These are phyloP conservation scores for Solenodon paradoxus DNA, from an alignment of 2,113 vertebrate species.

Conservation along the genomic window DNA sequence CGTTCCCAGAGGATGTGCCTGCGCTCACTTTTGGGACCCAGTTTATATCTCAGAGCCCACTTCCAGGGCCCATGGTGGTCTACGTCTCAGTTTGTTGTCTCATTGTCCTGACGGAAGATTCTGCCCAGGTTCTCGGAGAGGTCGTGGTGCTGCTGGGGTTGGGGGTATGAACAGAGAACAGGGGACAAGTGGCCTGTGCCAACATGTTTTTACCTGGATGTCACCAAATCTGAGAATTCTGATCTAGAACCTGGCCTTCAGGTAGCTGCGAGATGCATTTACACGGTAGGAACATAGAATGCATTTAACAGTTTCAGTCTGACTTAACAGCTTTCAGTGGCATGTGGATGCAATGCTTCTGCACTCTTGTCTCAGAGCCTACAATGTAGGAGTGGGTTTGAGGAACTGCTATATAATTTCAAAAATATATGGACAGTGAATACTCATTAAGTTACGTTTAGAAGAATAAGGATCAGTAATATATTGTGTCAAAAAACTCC, in stretches of 20 bases:
- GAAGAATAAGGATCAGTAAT: constrained; percentile 36
- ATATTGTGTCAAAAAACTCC: neutral
- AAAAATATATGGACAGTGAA: neutral
- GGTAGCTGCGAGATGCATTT: neutral
- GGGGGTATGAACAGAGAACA: neutral
- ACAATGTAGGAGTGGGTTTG: neutral
- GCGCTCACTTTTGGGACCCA: neutral
- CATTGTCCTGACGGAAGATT: neutral
- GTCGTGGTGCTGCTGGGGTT: neutral
- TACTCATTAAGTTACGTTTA: neutral
- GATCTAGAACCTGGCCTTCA: neutral
- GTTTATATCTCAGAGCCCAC: neutral
- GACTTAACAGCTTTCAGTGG: constrained; percentile 18
- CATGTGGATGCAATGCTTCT: neutral
- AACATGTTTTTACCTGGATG: neutral
- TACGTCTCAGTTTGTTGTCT: neutral
- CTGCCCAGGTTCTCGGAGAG: neutral
- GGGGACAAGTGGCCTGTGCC: neutral
- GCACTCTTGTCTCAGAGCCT: neutral
- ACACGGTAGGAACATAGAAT: neutral
- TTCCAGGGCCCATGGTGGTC: neutral
- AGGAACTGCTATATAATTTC: neutral
- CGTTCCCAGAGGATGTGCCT: neutral
- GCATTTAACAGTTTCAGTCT: neutral
- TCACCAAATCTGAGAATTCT: neutral